phyloP scores from a whole-genome alignment of 1,140 invertebrate genomes.

The Amyelois transitella region DNA sequence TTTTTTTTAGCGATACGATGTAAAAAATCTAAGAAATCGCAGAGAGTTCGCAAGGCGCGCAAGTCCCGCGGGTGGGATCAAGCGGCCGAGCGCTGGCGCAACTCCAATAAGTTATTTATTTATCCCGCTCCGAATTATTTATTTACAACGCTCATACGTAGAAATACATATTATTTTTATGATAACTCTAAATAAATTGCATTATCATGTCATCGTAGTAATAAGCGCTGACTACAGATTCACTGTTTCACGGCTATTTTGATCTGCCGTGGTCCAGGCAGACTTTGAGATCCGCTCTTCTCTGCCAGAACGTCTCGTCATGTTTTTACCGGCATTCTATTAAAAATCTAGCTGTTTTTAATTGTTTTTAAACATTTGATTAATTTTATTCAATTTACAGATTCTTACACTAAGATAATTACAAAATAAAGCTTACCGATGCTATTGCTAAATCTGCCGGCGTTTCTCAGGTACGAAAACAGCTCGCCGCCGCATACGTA shows the following conservation, averaged over 20 bases:
- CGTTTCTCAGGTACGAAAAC: constrained; percentile 94
- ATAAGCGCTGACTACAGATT: constrained; percentile 14
- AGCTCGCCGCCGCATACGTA: constrained; percentile 96
- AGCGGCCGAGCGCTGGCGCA: constrained; percentile 20
- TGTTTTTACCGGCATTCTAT: background rate
- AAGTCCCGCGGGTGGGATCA: background rate
- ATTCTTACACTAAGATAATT: background rate
- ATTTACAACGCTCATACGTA: constrained; percentile 28
- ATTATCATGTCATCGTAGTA: constrained; percentile 12
- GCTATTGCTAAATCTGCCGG: constrained; percentile 89
- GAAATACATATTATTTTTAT: constrained; percentile 17
- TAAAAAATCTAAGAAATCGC: background rate
- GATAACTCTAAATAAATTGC: constrained; percentile 10
- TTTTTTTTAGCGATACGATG: background rate
- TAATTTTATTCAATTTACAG: background rate
- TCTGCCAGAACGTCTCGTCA: background rate
- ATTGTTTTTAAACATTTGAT: background rate
- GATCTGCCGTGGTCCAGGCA: background rate
- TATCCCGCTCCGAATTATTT: constrained; percentile 33
- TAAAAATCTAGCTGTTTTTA: background rate
- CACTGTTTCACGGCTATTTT: constrained; percentile 8
- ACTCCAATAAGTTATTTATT: constrained; percentile 30
- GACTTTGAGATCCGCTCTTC: background rate
- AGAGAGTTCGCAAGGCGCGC: background rate
- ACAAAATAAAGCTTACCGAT: constrained; percentile 77